Evolutionary conservation across 2,113 vertebrate species (phyloP).

Genomic region (Lepisosteus osseus): DNA sequence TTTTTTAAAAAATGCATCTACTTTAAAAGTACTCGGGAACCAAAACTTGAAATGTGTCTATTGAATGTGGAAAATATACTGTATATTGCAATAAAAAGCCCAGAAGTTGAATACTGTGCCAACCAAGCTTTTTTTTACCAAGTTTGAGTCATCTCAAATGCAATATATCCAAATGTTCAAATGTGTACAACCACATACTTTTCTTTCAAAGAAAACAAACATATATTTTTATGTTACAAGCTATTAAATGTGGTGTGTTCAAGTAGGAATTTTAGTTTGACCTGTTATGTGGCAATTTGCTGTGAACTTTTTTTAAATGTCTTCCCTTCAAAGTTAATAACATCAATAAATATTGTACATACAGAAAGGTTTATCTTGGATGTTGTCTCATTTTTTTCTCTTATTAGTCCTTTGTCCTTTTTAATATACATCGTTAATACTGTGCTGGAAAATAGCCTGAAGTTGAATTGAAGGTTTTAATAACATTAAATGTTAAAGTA

Average conservation of each 20-base stretch:
- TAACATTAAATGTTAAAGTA: no score
- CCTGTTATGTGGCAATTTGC: no score
- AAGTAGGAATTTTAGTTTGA: no score
- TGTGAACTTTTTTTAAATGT: no score
- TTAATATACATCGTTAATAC: no score
- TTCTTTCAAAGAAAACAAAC: no score
- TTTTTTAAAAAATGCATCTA: background rate
- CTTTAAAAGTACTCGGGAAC: background rate
- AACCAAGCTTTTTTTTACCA: background rate
- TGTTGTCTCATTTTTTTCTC: no score
- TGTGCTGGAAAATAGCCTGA: no score
- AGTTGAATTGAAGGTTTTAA: no score
- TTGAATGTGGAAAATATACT: conserved; percentile 5
- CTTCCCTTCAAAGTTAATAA: background rate
- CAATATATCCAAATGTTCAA: background rate
- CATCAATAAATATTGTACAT: background rate
- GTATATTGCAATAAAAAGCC: background rate
- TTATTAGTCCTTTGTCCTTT: no score
- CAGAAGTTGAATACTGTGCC: background rate
- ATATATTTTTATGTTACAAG: no score
- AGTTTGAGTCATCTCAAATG: background rate
- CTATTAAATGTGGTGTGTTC: no score
- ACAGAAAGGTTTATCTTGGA: background rate
- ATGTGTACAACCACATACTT: background rate
- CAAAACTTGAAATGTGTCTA: background rate